Base-by-base conservation (phyloP, 2,888 invertebrate genomes). In the Ametastegia equiseti region DNA sequence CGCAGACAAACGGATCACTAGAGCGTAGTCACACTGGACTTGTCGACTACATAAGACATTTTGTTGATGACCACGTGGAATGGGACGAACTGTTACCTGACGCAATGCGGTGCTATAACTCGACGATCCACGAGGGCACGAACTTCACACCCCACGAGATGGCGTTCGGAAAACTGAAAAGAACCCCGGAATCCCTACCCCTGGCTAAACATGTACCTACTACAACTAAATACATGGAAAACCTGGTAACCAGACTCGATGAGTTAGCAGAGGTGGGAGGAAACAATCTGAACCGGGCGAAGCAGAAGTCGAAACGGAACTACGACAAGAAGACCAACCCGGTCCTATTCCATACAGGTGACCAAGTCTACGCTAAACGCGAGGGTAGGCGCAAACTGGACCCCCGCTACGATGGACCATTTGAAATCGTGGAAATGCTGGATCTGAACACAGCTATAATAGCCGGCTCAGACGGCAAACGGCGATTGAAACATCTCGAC, bases 361-460 rank as follows among this genome's bases (percentile, higher is more conserved):
- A 67, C 23, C 67, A 23, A 11, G 39, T 67, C 1, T 42, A 67
- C 11, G 42, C 36, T 13, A 36, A 65, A 23, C n/a, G n/a, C 15
- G 65, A 65, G n/a, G n/a, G 33, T 3, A 33, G 36, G 36, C 4
- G 30, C 39, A 42, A 67, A 11, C 42, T 67, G 19, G 67, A 67
- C 39, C 67, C 67, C 13, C 23, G 42, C 23, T 42, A 67, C 42
- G 67, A 42, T 1, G 67, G 23, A 19, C 67, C 67, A 11, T 42
- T 42, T 13, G 9, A 42, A 23, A 67, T 67, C 23, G 67, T 42
- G 23, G 67, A 67, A 9, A 4, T 67, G 23, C 42, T 69, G 2
- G 23, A 19, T 9, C 67, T 69, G 39, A 69, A 69, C 67, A 67
- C 67, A 2, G 67, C 67, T 9, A 67, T 67, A 19, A 67, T 67